Percentiles rank a stretch among this genome's conserved stretches.
phyloP scores from a whole-genome alignment of 2,888 invertebrate genomes.

The Lordiphosa fenestrarum region DNA sequence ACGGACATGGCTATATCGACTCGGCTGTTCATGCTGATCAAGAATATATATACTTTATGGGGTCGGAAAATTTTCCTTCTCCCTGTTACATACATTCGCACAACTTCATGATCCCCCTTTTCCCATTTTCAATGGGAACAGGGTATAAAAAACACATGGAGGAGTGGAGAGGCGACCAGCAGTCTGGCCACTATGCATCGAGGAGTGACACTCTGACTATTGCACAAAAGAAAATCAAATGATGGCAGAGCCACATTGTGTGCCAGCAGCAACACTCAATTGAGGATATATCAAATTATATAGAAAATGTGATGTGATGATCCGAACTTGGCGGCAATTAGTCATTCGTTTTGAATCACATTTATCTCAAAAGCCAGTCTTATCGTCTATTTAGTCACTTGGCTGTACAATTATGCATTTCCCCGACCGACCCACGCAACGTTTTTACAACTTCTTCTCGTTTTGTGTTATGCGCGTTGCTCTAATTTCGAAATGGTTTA shows the following conservation, averaged over 20 bases:
- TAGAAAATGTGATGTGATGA: conserved; percentile 21
- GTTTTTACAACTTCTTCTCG: conserved; percentile 22
- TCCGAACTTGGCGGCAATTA: conserved; percentile 47
- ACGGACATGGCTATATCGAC: too few relatives aligned
- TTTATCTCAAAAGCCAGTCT: too few relatives aligned
- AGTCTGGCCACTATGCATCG: conserved; percentile 31
- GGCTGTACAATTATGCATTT: conserved; percentile 21
- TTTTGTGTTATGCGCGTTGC: conserved; percentile 28
- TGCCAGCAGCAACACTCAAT: conserved; percentile 56
- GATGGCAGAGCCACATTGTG: conserved; percentile 1
- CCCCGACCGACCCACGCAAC: conserved; percentile 68
- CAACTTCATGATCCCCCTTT: too few relatives aligned
- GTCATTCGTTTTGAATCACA: conserved; percentile 32
- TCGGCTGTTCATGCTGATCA: too few relatives aligned
- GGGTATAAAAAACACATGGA: too few relatives aligned
- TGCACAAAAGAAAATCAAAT: conserved; percentile 18
- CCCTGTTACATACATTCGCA: too few relatives aligned
- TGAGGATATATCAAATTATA: conserved; percentile 79
- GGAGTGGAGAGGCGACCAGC: conserved; percentile 15
- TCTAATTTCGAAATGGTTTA: conserved; percentile 57
- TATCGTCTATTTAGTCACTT: conserved; percentile 21
- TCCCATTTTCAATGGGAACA: too few relatives aligned
- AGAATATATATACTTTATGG: too few relatives aligned
- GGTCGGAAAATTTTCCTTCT: too few relatives aligned
- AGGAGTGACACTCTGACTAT: conserved; percentile 4